Evolutionary conservation across 2,113 vertebrate species (phyloP), one percentile per base, ranked within the genome.

Genomic region (Desmodus rotundus): DNA sequence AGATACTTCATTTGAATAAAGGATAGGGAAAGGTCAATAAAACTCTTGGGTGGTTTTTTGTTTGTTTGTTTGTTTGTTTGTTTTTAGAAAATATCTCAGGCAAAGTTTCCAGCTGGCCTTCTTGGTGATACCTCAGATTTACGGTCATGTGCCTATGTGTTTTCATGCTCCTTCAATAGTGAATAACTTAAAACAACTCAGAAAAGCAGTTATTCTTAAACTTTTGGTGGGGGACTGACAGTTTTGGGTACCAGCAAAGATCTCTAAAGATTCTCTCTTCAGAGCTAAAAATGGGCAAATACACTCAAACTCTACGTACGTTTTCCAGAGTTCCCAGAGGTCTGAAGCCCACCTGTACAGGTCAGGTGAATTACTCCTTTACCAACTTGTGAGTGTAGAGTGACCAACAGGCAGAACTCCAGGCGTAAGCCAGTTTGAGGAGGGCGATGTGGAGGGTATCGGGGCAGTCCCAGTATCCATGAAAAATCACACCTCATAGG

Each of bases 1-100:
- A 77, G 52, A 31, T 43, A 89, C 58, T 84, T 89, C 93, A 58
- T 85, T 96, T 93, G 17, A 92, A 89, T 54, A 63, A 63, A 31
- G 14, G 31, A 61, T n/a, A 68, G 76, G 76, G 31, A 19, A 91
- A 61, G 50, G 13, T 52, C 47, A 87, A 73, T 82, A 67, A 28
- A 88, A 50, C 67, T 65, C 72, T 28, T 54, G 15, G 31, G 61
- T 43, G 31, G 22, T 58, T 58, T 58, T 16, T 20, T 47, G 45
- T 47, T 47, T 47, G 45, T 47, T 58, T 24, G 16, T 43, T 43
- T 43, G 56, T 9, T 58, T 58, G 20, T 58, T 13, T 41, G 58
- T 85, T 47, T 52, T 28, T 2, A 28, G 47, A 89, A 83, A 70
- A 73, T 56, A 58, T 31, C 50, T 92, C 47, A 84, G 50, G 56